A percentile compares a stretch with the other conserved stretches of the same genome.
Evolutionary conservation across 2,888 invertebrate genomes (phyloP).

Genomic region (Autographa pulchrina): DNA sequence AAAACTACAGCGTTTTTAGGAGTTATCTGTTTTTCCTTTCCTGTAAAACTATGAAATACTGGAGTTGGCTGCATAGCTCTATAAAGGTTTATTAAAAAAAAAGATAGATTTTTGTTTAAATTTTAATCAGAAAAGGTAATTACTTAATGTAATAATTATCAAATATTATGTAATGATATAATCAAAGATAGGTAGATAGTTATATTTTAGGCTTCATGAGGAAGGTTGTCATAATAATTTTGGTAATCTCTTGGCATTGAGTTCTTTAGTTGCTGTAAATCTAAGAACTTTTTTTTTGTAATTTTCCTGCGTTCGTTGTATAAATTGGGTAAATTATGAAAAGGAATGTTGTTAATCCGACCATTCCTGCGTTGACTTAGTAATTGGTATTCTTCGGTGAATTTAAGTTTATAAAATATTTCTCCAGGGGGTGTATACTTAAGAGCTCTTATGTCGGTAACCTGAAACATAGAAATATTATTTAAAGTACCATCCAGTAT

Average conservation of each 20-base stretch:
- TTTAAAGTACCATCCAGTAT: constrained; percentile 25
- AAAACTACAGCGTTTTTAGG: not conserved
- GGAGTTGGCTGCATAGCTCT: not conserved
- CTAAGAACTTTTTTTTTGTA: constrained; percentile 12
- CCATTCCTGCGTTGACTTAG: constrained; percentile 32
- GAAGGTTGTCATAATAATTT: no score
- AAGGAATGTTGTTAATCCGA: constrained; percentile 22
- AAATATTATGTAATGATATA: not conserved
- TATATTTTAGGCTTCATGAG: no score
- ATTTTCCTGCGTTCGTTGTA: constrained; percentile 28
- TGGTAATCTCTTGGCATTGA: no score
- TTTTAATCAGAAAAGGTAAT: not conserved
- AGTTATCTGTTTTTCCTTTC: not conserved
- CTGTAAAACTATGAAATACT: not conserved
- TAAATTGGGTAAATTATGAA: constrained; percentile 24
- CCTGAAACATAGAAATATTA: constrained; percentile 29
- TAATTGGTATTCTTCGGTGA: constrained; percentile 25
- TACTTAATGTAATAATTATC: not conserved
- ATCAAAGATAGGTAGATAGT: no score
- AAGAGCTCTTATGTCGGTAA: constrained; percentile 32
- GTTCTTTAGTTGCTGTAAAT: no score
- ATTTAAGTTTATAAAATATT: constrained; percentile 29
- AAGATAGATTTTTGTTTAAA: no score
- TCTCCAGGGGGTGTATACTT: constrained; percentile 27
- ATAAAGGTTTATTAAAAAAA: not conserved